Percentiles rank a stretch among this genome's conserved stretches.
Evolutionary conservation across 2,888 invertebrate genomes (phyloP).

Genomic region (Clitarchus hookeri): DNA sequence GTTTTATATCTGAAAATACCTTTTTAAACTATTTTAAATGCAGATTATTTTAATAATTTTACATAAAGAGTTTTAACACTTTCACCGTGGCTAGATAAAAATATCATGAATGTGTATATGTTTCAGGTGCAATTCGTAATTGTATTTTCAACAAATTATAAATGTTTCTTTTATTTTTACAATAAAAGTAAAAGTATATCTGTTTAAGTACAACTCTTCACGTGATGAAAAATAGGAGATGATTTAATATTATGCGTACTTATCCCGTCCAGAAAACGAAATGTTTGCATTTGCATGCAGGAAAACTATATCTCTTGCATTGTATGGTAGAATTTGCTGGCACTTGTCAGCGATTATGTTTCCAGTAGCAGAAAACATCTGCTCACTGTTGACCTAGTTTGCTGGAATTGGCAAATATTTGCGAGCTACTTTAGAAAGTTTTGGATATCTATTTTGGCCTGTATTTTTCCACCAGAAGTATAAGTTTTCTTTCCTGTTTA

Average conservation of each 20-base stretch:
- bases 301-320: background rate
- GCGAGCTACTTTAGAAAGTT: background rate
- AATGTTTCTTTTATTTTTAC: background rate
- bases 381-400: background rate
- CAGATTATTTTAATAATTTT: background rate
- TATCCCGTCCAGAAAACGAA: background rate
- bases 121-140: too few relatives aligned
- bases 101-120: too few relatives aligned
- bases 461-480: background rate
- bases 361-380: background rate
- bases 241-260: background rate
- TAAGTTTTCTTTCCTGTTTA: background rate
- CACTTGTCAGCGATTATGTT: background rate
- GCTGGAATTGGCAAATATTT: background rate
- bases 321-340: background rate
- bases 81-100: too few relatives aligned
- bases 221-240: background rate
- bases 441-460: background rate
- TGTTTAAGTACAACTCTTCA: background rate
- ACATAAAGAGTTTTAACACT: background rate
- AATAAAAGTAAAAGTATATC: background rate
- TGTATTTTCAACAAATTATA: too few relatives aligned
- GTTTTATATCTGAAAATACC: background rate
- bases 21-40: background rate
- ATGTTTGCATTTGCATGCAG: background rate